These are phyloP conservation scores for Leptopilina boulardi DNA, from an alignment of 1,140 invertebrate genomes.

Conservation along the genomic window DNA sequence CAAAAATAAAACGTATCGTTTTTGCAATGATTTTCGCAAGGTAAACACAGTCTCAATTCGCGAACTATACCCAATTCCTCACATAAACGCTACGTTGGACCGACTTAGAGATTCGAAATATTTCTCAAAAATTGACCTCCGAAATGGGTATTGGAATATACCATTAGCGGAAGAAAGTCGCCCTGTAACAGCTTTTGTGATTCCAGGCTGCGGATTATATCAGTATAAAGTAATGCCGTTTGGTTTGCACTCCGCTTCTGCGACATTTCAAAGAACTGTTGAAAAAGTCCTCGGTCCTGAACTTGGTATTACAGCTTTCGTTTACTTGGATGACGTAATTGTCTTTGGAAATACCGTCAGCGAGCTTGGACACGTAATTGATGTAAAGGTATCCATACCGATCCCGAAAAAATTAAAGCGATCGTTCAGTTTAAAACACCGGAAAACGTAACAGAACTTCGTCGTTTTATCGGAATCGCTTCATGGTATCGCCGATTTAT, in stretches of 20 bases:
- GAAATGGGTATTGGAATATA: conserved; percentile 32
- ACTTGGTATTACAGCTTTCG: not conserved
- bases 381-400: too few relatives aligned
- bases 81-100: conserved; percentile 43
- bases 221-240: too few relatives aligned
- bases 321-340: not conserved
- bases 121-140: conserved; percentile 58
- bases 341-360: not conserved
- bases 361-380: not conserved
- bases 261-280: conserved; percentile 37
- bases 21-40: conserved; percentile 45
- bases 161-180: too few relatives aligned
- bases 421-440: too few relatives aligned
- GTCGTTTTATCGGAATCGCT: not conserved
- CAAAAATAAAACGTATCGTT: conserved; percentile 64
- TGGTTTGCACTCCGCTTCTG: too few relatives aligned
- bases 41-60: not conserved
- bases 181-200: too few relatives aligned
- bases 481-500: not conserved
- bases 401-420: too few relatives aligned
- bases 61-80: conserved; percentile 35
- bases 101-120: conserved; percentile 45
- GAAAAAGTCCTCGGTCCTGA: conserved; percentile 50
- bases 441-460: not conserved
- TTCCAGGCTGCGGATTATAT: too few relatives aligned